phyloP scores from a whole-genome alignment of 2,797 vertebrate genomes.

The Platalea minor region DNA sequence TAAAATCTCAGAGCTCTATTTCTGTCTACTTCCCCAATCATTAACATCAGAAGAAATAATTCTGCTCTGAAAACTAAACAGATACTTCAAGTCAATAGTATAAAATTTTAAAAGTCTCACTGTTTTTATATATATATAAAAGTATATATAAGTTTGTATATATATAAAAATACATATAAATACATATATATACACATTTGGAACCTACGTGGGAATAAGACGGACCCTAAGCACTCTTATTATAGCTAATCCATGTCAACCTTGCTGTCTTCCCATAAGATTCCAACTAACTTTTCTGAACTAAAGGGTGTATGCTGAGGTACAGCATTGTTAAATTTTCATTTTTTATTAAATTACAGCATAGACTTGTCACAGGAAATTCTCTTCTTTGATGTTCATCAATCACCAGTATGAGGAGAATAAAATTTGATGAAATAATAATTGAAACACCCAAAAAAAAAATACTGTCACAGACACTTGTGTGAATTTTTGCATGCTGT shows the following conservation, averaged over 20 bases:
- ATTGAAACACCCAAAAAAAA: background rate
- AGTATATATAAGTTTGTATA: background rate
- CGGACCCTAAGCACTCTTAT: background rate
- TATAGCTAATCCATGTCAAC: background rate
- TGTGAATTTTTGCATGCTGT: background rate
- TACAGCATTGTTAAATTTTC: background rate
- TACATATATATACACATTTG: background rate
- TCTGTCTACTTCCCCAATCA: background rate
- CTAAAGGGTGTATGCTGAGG: background rate
- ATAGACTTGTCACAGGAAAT: background rate
- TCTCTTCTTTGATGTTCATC: background rate
- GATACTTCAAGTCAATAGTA: background rate
- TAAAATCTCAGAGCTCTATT: background rate
- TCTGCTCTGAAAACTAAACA: background rate
- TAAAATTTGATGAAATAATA: background rate
- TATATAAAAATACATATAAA: no score
- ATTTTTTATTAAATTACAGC: background rate
- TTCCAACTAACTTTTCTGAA: background rate
- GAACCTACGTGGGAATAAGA: background rate
- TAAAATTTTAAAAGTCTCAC: background rate
- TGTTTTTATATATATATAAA: background rate
- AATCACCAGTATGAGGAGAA: background rate
- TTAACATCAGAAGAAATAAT: background rate
- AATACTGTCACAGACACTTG: background rate
- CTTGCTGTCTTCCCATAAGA: background rate